phyloP scores from a whole-genome alignment of 2,797 vertebrate species.

The Emys orbicularis region DNA sequence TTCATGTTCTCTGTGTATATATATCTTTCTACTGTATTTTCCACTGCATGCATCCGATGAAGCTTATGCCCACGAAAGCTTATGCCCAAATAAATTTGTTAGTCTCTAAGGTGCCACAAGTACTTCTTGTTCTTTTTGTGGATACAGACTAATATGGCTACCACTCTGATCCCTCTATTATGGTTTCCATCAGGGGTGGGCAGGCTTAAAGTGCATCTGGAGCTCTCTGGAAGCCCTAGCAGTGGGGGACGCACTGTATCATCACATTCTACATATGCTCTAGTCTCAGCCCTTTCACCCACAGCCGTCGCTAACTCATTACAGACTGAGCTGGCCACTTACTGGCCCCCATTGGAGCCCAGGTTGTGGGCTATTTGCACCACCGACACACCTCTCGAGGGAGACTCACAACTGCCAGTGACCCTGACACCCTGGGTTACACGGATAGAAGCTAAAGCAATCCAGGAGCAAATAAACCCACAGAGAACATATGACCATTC shows the following conservation, averaged over 20 bases:
- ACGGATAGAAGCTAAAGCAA: neutral
- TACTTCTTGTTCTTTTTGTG: too few species aligned
- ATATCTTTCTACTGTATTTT: too few species aligned
- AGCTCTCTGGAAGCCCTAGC: neutral
- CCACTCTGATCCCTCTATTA: neutral
- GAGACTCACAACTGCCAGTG: neutral
- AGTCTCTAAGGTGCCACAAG: too few species aligned
- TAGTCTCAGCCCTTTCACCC: neutral
- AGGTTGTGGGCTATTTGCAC: neutral
- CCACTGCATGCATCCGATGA: too few species aligned
- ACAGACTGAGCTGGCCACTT: neutral
- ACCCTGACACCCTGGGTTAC: neutral
- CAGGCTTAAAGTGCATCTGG: neutral
- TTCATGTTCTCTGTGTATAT: too few species aligned
- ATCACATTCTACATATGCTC: neutral
- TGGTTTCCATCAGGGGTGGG: neutral
- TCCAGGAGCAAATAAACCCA: neutral
- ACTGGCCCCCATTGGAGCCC: neutral
- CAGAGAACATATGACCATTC: neutral
- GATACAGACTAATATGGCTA: too few species aligned
- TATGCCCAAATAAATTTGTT: too few species aligned
- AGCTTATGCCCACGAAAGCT: too few species aligned
- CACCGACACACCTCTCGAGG: neutral
- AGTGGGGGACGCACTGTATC: neutral
- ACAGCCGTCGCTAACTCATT: neutral